Percentiles rank a stretch among this genome's conserved stretches.
Evolutionary conservation across 2,113 vertebrate species (phyloP).

Genomic region (Penelope pileata): DNA sequence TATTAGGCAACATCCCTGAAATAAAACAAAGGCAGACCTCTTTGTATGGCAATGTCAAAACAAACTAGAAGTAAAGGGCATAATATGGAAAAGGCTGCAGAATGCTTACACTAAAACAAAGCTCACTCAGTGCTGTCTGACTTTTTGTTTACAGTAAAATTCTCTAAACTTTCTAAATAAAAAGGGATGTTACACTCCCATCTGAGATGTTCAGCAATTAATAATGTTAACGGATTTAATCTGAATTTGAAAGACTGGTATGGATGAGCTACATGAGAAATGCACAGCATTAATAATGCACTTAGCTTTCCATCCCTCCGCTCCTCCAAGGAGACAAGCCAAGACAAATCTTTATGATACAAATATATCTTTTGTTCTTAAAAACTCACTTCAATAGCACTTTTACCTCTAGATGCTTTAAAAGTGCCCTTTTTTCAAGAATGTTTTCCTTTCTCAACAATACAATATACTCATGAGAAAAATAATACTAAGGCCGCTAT

Average conservation of each 20-base stretch:
- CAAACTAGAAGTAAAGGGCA: background rate
- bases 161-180: background rate
- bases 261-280: background rate
- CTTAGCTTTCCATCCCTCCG: background rate
- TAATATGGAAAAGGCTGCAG: background rate
- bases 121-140: background rate
- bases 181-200: background rate
- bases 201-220: constrained; percentile 15
- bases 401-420: too few relatives aligned
- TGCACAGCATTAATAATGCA: background rate
- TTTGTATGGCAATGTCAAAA: background rate
- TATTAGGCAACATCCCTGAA: background rate
- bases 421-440: background rate
- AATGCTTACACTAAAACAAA: background rate
- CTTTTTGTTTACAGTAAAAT: background rate
- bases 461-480: background rate
- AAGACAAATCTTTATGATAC: background rate
- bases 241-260: background rate
- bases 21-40: background rate
- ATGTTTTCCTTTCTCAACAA: background rate
- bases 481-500: background rate
- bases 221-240: background rate
- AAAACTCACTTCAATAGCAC: background rate
- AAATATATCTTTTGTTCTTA: constrained; percentile 16
- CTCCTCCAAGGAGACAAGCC: background rate